Evolutionary conservation across 2,113 vertebrate species (phyloP).

Genomic region (Xenopus borealis): DNA sequence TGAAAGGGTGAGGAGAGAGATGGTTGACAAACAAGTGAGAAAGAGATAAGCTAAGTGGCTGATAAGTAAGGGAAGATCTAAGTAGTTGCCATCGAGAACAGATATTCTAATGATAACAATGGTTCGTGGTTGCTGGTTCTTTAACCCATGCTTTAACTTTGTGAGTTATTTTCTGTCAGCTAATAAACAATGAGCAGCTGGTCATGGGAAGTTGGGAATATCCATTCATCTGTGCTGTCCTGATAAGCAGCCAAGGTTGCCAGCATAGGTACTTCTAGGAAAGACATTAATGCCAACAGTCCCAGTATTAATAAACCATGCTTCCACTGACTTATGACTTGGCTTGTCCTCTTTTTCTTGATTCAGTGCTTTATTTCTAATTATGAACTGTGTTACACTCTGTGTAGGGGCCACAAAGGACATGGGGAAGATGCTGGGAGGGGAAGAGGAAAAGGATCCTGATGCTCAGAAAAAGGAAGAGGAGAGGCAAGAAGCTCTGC

Average conservation of each 20-base stretch:
- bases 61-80: too few species aligned
- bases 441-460: conserved; percentile 95
- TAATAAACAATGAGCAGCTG: not conserved
- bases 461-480: conserved; percentile 96
- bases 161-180: too few species aligned
- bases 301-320: not conserved
- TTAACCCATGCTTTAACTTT: too few species aligned
- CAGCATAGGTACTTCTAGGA: too few species aligned
- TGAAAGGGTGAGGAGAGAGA: too few species aligned
- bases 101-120: too few species aligned
- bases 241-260: not conserved
- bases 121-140: too few species aligned
- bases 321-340: not conserved
- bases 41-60: too few species aligned
- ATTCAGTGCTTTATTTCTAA: not conserved
- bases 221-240: too few species aligned
- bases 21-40: too few species aligned
- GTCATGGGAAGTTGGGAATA: not conserved
- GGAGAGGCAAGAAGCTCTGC: conserved; percentile 90
- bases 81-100: too few species aligned
- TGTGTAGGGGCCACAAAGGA: conserved; percentile 93
- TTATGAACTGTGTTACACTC: not conserved
- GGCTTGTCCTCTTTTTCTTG: not conserved
- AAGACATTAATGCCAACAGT: not conserved
- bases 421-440: conserved; percentile 98